Evolutionary conservation across 2,797 vertebrate species (phyloP).

Genomic region (Pipistrellus nathusii): DNA sequence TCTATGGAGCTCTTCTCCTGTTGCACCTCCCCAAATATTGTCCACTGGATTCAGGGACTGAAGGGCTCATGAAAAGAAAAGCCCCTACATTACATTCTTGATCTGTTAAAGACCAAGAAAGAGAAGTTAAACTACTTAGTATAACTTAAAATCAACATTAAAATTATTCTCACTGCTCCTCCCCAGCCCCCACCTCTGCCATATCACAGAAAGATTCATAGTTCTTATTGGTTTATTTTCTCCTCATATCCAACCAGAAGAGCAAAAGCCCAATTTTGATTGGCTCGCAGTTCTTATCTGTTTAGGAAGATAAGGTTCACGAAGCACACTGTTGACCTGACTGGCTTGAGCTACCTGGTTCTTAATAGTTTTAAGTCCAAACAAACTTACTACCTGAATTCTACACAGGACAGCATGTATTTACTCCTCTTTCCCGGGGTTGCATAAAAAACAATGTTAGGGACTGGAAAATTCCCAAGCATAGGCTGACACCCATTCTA

Average conservation of each 20-base stretch:
- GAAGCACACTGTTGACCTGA: not conserved
- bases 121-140: too few relatives aligned
- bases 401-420: not conserved
- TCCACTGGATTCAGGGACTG: not conserved
- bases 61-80: too few relatives aligned
- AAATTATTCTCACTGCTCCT: not conserved
- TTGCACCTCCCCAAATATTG: rapidly evolving
- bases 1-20: not conserved
- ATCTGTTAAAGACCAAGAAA: too few relatives aligned
- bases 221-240: not conserved
- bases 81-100: too few relatives aligned
- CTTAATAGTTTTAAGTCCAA: not conserved
- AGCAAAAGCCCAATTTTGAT: not conserved
- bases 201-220: not conserved
- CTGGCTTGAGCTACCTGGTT: not conserved
- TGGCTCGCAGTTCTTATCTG: not conserved
- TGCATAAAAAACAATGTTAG: not conserved
- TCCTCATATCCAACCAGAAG: not conserved
- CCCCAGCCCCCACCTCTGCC: rapidly evolving
- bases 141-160: too few relatives aligned
- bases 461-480: not conserved
- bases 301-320: not conserved
- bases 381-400: not conserved
- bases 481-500: not conserved
- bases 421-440: not conserved